phyloP scores from a whole-genome alignment of 2,797 vertebrate genomes.

The Knipowitschia caucasica region DNA sequence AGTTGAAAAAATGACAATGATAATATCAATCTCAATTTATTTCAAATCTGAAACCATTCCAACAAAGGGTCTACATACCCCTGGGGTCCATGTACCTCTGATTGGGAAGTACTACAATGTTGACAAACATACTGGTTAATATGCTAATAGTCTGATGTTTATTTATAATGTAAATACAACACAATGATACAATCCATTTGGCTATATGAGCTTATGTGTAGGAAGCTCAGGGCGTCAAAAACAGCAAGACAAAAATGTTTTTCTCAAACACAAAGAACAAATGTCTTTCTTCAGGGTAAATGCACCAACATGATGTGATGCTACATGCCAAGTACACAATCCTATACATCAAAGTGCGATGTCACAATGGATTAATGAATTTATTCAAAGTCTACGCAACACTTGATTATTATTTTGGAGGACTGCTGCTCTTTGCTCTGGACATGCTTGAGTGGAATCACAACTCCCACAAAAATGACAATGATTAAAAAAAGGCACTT shows the following conservation, averaged over 20 bases:
- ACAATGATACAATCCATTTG: constrained; percentile 71
- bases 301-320: constrained; percentile 90
- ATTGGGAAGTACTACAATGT: background rate
- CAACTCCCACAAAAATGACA: constrained; percentile 76
- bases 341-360: constrained; percentile 98
- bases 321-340: constrained; percentile 97
- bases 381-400: constrained; percentile 64
- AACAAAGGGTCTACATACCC: background rate
- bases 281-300: constrained; percentile 81
- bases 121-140: constrained; percentile 4
- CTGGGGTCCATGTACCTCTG: background rate
- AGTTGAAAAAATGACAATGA: no score
- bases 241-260: constrained; percentile 81
- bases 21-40: no score
- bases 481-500: constrained; percentile 91
- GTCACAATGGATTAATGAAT: constrained; percentile 91
- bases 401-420: constrained; percentile 75
- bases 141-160: constrained; percentile 62
- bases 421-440: constrained; percentile 71
- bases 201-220: constrained; percentile 66
- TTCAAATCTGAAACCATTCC: no score
- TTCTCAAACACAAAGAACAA: constrained; percentile 92
- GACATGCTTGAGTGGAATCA: constrained; percentile 72
- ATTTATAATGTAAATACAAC: constrained; percentile 76
- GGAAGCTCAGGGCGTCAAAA: constrained; percentile 67